Conservation (phyloP, 2,888 invertebrate genomes). For the Pseudolycoriella hygida region DNA sequence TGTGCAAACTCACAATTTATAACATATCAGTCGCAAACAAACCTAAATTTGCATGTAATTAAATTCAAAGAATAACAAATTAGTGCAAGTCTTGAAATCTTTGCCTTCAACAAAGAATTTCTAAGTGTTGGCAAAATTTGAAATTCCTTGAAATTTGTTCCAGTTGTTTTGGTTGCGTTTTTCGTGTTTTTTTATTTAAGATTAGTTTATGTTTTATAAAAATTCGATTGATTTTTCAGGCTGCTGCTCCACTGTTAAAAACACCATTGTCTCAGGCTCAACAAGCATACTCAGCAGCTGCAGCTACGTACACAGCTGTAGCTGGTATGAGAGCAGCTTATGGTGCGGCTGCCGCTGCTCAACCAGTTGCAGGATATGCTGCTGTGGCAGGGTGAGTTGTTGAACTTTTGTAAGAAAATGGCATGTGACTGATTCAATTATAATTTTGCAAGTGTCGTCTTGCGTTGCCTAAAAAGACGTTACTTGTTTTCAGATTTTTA, state of each 20-base stretch:
- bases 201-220: too few relatives aligned
- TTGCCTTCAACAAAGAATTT: too few relatives aligned
- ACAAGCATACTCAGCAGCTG: slow-evolving; percentile 51
- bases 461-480: too few relatives aligned
- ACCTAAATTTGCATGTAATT: too few relatives aligned
- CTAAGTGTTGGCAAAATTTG: too few relatives aligned
- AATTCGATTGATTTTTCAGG: slow-evolving; percentile 36
- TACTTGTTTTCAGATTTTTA: too few relatives aligned
- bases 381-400: slow-evolving; percentile 48
- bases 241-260: slow-evolving; percentile 63
- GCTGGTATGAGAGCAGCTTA: slow-evolving; percentile 61
- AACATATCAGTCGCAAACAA: too few relatives aligned
- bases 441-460: too few relatives aligned
- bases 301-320: slow-evolving; percentile 72
- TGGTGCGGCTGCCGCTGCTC: slow-evolving; percentile 43
- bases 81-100: too few relatives aligned
- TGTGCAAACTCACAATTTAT: too few relatives aligned
- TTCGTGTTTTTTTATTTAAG: neutral
- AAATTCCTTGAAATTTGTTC: neutral
- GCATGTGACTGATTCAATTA: too few relatives aligned
- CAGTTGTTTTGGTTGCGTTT: neutral
- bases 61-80: too few relatives aligned
- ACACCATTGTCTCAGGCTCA: slow-evolving; percentile 68
- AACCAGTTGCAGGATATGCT: slow-evolving; percentile 50
- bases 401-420: neutral